These are phyloP conservation scores for Synanthedon formicaeformis DNA, from an alignment of 2,888 invertebrate genomes.

Conservation along the genomic window DNA sequence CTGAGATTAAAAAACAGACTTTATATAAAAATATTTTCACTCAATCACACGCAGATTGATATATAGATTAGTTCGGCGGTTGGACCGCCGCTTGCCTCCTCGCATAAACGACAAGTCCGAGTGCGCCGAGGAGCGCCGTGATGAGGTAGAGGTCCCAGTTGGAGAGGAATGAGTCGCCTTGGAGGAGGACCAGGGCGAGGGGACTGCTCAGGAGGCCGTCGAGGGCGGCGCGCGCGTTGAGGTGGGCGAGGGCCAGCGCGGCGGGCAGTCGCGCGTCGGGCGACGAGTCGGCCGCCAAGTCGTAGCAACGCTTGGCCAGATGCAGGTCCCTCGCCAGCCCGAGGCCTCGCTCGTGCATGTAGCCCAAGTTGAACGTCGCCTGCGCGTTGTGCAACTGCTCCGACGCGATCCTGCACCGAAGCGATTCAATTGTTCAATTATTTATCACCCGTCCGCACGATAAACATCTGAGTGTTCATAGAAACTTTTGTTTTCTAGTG, in stretches of 20 bases:
- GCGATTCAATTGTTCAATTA: background rate
- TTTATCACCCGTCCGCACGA: too few species aligned
- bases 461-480: too few species aligned
- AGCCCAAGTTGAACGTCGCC: conserved; percentile 99
- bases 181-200: conserved; percentile 69
- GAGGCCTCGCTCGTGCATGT: conserved; percentile 98
- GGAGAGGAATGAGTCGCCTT: conserved; percentile 80
- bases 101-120: conserved; percentile 86
- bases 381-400: conserved; percentile 97
- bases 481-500: too few species aligned
- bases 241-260: conserved; percentile 87
- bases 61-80: too few species aligned
- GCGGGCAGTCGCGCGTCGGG: conserved; percentile 95
- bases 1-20: too few species aligned
- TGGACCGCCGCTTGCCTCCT: conserved; percentile 64
- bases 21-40: too few species aligned
- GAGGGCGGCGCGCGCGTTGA: conserved; percentile 73
- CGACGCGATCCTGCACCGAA: conserved; percentile 78
- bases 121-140: conserved; percentile 81
- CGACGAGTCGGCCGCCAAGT: conserved; percentile 93
- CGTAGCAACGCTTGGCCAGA: conserved; percentile 97
- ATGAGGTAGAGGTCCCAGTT: conserved; percentile 97
- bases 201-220: conserved; percentile 69
- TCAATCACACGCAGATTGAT: too few species aligned
- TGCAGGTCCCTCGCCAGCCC: conserved; percentile 92